phyloP scores from a whole-genome alignment of 1,140 invertebrate species.

The Eueides isabella region DNA sequence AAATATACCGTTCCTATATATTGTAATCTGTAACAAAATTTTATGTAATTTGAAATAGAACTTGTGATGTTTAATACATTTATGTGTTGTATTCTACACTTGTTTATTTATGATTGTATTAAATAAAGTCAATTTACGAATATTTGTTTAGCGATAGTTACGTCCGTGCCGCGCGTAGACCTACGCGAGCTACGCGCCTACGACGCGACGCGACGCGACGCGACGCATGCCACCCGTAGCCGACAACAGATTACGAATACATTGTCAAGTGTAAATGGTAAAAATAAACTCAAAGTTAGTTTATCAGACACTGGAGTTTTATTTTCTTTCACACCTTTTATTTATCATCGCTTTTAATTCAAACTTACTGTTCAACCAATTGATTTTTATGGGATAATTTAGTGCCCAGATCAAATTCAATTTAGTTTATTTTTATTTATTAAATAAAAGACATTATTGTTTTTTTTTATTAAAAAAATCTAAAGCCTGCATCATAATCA shows the following conservation, averaged over 20 bases:
- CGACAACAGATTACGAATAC: slow-evolving; percentile 80
- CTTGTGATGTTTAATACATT: slow-evolving; percentile 45
- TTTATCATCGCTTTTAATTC: background rate
- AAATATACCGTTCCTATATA: slow-evolving; percentile 80
- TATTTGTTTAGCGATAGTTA: slow-evolving; percentile 34
- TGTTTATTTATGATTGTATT: slow-evolving; percentile 43
- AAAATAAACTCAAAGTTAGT: slow-evolving; percentile 84
- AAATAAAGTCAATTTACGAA: slow-evolving; percentile 28
- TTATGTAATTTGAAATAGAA: slow-evolving; percentile 60
- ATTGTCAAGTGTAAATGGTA: slow-evolving; percentile 84
- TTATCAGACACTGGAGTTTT: slow-evolving; percentile 81
- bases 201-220: slow-evolving; percentile 57
- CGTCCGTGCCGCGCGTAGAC: slow-evolving; percentile 65
- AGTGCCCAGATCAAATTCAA: too few species aligned
- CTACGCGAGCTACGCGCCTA: slow-evolving; percentile 70
- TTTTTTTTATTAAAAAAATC: too few species aligned
- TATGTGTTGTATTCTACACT: slow-evolving; percentile 37
- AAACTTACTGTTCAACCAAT: too few species aligned
- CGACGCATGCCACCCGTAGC: slow-evolving; percentile 66
- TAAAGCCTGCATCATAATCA: too few species aligned
- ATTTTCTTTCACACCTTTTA: slow-evolving; percentile 51
- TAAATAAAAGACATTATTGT: too few species aligned
- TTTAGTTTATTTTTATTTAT: too few species aligned
- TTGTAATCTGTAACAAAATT: slow-evolving; percentile 73
- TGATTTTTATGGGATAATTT: too few species aligned